phyloP scores from a whole-genome alignment of 2,888 invertebrate genomes.

The Machimus rusticus region DNA sequence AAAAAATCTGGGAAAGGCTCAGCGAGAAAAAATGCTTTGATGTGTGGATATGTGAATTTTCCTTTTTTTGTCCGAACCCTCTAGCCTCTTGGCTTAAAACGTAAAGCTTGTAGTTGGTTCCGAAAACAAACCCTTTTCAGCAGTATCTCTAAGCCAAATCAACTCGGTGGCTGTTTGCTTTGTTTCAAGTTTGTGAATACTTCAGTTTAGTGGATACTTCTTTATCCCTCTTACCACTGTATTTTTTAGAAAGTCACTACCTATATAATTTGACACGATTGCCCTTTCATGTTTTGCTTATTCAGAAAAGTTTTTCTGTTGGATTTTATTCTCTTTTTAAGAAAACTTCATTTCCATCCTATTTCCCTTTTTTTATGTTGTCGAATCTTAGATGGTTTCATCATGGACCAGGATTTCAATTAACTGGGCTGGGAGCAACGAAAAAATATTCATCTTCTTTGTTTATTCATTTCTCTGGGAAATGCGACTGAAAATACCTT shows the following conservation, averaged over 20 bases:
- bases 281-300: not conserved
- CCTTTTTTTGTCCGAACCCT: not conserved
- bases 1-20: not conserved
- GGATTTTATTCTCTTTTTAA: not conserved
- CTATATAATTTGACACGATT: not conserved
- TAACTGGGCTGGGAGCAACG: not conserved
- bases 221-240: not conserved
- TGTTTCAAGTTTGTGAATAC: not conserved
- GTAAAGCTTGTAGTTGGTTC: not conserved
- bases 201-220: not conserved
- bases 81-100: not conserved
- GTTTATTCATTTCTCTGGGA: not conserved
- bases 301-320: not conserved
- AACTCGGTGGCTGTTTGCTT: not conserved
- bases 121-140: not conserved
- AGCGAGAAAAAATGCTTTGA: not conserved
- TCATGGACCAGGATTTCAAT: not conserved
- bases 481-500: not conserved
- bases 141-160: not conserved
- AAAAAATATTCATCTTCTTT: not conserved
- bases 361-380: not conserved
- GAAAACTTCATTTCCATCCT: not conserved
- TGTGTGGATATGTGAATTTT: not conserved
- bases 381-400: not conserved
- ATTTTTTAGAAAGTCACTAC: not conserved